Percentiles rank a stretch among this genome's conserved stretches.
These are phyloP conservation scores for Sylvia borin DNA, from an alignment of 2,797 vertebrate species.

Conservation along the genomic window DNA sequence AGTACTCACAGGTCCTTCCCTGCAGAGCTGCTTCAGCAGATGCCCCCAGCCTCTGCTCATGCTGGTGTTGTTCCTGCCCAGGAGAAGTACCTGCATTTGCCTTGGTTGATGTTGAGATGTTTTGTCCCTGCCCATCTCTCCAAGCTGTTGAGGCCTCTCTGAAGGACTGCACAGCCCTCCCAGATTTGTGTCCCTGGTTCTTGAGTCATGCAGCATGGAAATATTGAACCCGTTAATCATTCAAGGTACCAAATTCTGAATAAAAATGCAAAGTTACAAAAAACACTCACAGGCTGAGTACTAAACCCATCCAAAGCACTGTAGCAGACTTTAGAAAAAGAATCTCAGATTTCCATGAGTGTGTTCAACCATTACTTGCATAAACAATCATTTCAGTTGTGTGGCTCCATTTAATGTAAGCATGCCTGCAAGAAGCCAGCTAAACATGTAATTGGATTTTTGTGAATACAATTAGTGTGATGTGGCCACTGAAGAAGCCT, in stretches of 20 bases:
- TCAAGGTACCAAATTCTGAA: neutral
- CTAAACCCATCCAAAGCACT: neutral
- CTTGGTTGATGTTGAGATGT: neutral
- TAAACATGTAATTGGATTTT: constrained; percentile 18
- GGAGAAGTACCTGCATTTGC: neutral
- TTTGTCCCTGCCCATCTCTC: neutral
- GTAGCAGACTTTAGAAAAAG: neutral
- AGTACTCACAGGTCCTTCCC: neutral
- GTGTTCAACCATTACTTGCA: neutral
- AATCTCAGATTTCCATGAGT: neutral
- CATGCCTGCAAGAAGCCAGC: neutral
- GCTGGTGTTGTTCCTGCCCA: neutral
- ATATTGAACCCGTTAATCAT: neutral
- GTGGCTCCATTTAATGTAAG: neutral
- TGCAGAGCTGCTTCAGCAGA: neutral
- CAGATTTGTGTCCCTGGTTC: neutral
- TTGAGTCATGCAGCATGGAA: rapidly evolving
- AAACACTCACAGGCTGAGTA: neutral
- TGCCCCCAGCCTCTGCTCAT: neutral
- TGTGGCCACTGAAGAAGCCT: neutral
- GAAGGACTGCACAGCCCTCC: neutral
- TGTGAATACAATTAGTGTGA: constrained; percentile 19
- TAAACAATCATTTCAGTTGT: constrained; percentile 37
- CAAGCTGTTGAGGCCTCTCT: neutral
- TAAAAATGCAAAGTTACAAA: neutral